Conservation (phyloP, 2,113 vertebrate species). For the Lophochroa leadbeateri region DNA sequence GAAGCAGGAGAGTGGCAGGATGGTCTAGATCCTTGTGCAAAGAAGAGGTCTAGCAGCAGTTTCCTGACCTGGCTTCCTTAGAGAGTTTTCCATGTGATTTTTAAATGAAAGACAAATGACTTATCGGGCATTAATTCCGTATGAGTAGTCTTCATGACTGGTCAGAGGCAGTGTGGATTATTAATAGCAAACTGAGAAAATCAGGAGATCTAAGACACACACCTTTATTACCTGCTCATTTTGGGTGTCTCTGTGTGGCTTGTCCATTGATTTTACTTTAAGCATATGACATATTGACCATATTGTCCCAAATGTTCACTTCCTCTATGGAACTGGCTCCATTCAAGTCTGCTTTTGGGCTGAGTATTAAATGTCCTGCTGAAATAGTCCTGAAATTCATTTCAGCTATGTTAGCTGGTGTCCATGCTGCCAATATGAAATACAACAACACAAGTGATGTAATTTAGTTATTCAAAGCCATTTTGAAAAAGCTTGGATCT, state of each 20-base stretch:
- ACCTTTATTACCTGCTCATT: neutral
- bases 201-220: neutral
- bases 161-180: neutral
- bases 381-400: neutral
- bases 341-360: neutral
- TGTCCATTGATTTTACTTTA: neutral
- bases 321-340: neutral
- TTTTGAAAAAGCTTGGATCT: constrained; percentile 12
- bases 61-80: too few species aligned
- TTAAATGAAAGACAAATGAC: neutral
- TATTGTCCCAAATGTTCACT: neutral
- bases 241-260: neutral
- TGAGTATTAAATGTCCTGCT: neutral
- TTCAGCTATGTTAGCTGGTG: constrained; percentile 8
- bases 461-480: constrained; percentile 28
- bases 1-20: too few species aligned
- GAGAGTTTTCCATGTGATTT: neutral
- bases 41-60: too few species aligned
- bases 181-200: neutral
- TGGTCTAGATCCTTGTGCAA: too few species aligned
- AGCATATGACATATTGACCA: neutral
- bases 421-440: constrained; percentile 42
- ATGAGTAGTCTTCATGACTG: neutral
- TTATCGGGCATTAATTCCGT: neutral
- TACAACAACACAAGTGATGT: neutral